Percentiles rank a stretch among this genome's conserved stretches.
Evolutionary conservation across 2,113 vertebrate genomes (phyloP).

Genomic region (Bufo bufo): DNA sequence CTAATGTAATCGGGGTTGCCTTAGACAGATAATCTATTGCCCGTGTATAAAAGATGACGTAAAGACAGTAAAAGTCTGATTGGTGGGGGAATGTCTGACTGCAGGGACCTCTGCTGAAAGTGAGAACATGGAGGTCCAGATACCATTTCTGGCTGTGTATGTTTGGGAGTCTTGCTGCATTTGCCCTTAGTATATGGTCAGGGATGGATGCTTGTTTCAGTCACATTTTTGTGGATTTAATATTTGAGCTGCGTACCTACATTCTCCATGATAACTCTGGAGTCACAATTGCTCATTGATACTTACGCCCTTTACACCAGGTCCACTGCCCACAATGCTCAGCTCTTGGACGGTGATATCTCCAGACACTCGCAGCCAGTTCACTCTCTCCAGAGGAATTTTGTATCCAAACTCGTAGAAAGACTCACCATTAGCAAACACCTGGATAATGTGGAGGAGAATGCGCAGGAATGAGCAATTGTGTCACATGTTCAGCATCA

Average conservation of each 20-base stretch:
- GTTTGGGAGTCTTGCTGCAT: no score
- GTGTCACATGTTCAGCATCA: not conserved
- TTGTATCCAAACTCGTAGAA: conserved; percentile 43
- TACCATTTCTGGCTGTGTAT: no score
- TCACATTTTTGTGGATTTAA: not conserved
- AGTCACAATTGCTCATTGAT: not conserved
- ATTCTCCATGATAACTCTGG: not conserved
- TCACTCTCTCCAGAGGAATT: conserved; percentile 33
- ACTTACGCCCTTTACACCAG: conserved; percentile 42
- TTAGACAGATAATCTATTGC: no score
- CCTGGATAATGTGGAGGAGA: not conserved
- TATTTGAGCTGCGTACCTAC: no score
- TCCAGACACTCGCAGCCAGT: conserved; percentile 27
- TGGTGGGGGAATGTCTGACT: no score
- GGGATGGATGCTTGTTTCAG: not conserved
- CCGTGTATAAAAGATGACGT: no score
- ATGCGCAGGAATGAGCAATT: not conserved
- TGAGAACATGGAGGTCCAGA: no score
- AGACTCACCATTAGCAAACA: conserved; percentile 3
- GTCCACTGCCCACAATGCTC: conserved; percentile 12
- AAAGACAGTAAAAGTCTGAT: no score
- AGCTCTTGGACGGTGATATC: conserved; percentile 42
- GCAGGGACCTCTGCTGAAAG: no score
- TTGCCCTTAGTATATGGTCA: not conserved
- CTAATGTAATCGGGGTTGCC: no score